Base-by-base conservation (phyloP, 2,113 vertebrate species). In the Notarius quadriscutis region DNA sequence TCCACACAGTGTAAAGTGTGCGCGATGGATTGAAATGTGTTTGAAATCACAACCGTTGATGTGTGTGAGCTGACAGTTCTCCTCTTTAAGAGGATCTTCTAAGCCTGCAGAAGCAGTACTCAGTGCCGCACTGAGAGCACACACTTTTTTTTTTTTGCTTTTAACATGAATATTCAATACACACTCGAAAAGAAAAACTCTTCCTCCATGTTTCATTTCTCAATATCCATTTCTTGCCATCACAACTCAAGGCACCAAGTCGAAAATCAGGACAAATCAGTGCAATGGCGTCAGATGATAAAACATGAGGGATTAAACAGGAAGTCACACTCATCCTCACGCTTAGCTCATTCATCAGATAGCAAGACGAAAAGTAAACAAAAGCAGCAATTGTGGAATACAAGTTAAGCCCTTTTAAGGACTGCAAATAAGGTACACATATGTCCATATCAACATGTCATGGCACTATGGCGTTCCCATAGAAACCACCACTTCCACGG, bases 401-500 rank as follows among this genome's bases (percentile, higher is more conserved):
- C n/a, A 63, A 50, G 69, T 41, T 41, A 9, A 17, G 51, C 85
- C 77, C 58, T 83, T 50, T 79, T 88, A 89, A 15, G 84, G 72
- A 67, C 86, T 60, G 58, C 18, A 34, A 62, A 87, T 82, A 86
- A 77, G 81, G 71, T 50, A 34, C 88, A 89, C 84, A 87, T 80
- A 87, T 27, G 84, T 53, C 81, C 87, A 91, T 87, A 92, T 91
- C 25, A 71, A 93, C 89, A 82, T 79, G 87, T 88, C 90, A 89
- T 41, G 41, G 41, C 41, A 41, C 41, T 41, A 41, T 41, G 41
- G 74, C 22, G 93, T 94, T 93, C 93, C 90, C 94, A 95, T 95
- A 93, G 95, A 94, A 95, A 95, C 94, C 93, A 87, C 67, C 89
- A 92, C 91, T 89, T 91, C 17, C 81, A 83, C 51, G 65, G 62